These are phyloP conservation scores for Sandelia bainsii DNA, from an alignment of 2,797 vertebrate species.

Conservation along the genomic window DNA sequence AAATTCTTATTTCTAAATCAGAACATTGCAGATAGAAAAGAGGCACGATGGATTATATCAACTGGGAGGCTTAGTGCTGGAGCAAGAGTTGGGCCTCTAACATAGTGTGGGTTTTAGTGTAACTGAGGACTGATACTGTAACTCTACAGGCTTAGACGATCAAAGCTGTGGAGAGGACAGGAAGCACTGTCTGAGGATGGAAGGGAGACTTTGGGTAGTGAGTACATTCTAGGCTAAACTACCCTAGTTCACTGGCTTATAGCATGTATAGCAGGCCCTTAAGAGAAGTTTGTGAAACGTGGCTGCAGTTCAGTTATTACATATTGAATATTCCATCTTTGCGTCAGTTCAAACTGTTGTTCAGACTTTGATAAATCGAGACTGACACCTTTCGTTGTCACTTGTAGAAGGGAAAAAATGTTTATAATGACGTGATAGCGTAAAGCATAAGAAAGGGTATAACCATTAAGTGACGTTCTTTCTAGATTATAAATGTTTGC, in stretches of 20 bases:
- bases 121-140: conserved; percentile 74
- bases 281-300: conserved; percentile 20
- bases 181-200: conserved; percentile 67
- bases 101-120: conserved; percentile 72
- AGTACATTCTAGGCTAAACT: conserved; percentile 67
- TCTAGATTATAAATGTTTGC: too few species aligned
- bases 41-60: conserved; percentile 68
- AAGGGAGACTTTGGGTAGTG: conserved; percentile 71
- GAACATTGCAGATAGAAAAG: conserved; percentile 57
- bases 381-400: too few species aligned
- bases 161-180: conserved; percentile 74
- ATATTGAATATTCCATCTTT: too few species aligned
- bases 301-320: too few species aligned
- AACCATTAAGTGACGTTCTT: too few species aligned
- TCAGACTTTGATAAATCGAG: too few species aligned
- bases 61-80: conserved; percentile 58
- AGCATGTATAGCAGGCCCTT: conserved; percentile 64
- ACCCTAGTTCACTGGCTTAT: conserved; percentile 71
- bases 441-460: too few species aligned
- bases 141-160: conserved; percentile 78
- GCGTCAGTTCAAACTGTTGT: too few species aligned
- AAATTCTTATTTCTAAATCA: conserved; percentile 36
- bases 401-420: too few species aligned
- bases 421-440: too few species aligned
- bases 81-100: conserved; percentile 59